Evolutionary conservation across 2,797 vertebrate species (phyloP).

Genomic region (Chromobotia macracanthus): DNA sequence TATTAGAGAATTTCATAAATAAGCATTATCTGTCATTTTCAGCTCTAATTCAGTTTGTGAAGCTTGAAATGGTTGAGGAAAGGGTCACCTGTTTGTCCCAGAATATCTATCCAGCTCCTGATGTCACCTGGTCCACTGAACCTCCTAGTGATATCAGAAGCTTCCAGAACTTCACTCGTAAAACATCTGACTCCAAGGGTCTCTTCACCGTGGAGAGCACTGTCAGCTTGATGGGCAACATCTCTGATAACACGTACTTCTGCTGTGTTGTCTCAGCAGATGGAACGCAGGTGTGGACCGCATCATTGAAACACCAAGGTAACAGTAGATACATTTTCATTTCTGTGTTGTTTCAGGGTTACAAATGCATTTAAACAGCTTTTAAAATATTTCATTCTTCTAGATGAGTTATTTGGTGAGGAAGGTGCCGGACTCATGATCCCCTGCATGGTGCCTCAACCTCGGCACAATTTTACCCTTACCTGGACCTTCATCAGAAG

Average conservation of each 20-base stretch:
- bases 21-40: not conserved
- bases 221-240: conserved; percentile 69
- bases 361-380: no score
- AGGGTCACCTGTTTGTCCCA: conserved; percentile 73
- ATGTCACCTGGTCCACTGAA: conserved; percentile 74
- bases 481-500: conserved; percentile 73
- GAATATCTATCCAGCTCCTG: conserved; percentile 77
- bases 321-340: not conserved
- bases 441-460: conserved; percentile 71
- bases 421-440: conserved; percentile 69
- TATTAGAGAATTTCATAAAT: not conserved
- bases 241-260: conserved; percentile 71
- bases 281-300: conserved; percentile 75
- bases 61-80: conserved; percentile 70
- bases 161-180: conserved; percentile 68
- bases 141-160: conserved; percentile 63
- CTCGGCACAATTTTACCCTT: conserved; percentile 75
- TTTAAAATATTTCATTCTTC: not conserved
- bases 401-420: conserved; percentile 60
- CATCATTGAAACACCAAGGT: conserved; percentile 78
- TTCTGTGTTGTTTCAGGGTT: not conserved
- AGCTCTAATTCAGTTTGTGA: conserved; percentile 78
- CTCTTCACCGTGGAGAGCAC: conserved; percentile 75
- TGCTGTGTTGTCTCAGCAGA: conserved; percentile 77
- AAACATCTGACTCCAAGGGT: conserved; percentile 75